phyloP scores from a whole-genome alignment of 2,113 vertebrate genomes.

The Rhea americana region DNA sequence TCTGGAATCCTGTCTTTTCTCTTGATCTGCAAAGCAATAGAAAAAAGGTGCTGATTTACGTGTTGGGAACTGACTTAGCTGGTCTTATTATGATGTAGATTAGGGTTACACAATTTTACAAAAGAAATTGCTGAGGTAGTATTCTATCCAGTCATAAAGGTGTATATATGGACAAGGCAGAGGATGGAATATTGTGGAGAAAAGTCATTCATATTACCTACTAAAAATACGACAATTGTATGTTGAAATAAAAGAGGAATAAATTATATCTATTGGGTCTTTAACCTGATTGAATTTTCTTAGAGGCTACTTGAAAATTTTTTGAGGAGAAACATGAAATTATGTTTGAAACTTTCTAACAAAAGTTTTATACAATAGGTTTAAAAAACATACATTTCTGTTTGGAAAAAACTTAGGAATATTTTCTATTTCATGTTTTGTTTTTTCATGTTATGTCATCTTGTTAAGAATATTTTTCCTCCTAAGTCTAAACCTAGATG shows the following conservation, averaged over 20 bases:
- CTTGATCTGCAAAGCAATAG: neutral
- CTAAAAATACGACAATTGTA: neutral
- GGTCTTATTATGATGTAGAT: neutral
- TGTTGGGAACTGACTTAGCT: neutral
- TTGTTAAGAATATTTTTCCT: neutral
- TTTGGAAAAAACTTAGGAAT: neutral
- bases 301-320: neutral
- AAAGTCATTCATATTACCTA: rapidly evolving
- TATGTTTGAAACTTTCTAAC: neutral
- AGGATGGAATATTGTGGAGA: neutral
- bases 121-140: neutral
- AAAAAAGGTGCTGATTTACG: neutral
- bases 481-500: neutral
- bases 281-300: neutral
- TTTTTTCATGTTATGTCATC: neutral
- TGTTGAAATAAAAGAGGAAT: neutral
- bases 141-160: rapidly evolving
- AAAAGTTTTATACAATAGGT: neutral
- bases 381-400: neutral
- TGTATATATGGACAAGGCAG: rapidly evolving
- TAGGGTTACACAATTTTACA: neutral
- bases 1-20: neutral
- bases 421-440: neutral
- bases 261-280: neutral
- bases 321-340: neutral